These are phyloP conservation scores for Pomatorhinus ruficollis DNA, from an alignment of 2,113 vertebrate genomes.

Conservation along the genomic window DNA sequence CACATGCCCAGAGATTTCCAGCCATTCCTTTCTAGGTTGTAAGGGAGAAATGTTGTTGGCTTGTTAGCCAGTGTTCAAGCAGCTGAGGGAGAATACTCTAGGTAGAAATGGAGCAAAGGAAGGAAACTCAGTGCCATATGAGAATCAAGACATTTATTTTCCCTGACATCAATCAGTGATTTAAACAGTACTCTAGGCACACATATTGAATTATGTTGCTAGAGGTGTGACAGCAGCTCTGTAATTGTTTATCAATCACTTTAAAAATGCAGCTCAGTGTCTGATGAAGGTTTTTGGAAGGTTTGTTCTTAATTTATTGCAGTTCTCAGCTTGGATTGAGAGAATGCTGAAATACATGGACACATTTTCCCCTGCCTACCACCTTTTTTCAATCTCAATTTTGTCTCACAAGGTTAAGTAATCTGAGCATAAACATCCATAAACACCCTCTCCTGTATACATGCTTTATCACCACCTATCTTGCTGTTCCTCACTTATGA, in stretches of 20 bases:
- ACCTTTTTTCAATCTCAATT: background rate
- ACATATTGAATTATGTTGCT: conserved; percentile 3
- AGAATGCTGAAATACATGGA: background rate
- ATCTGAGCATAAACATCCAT: background rate
- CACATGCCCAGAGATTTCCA: background rate
- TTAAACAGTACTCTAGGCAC: background rate
- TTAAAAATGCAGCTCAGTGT: background rate
- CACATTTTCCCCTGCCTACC: background rate
- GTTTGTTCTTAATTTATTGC: conserved; percentile 30
- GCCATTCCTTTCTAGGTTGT: background rate
- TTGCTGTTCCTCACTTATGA: background rate
- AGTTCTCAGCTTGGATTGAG: background rate
- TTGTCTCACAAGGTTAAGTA: conserved; percentile 17
- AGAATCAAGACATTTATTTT: background rate
- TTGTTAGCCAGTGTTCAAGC: background rate
- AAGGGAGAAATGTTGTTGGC: background rate
- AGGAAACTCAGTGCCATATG: background rate
- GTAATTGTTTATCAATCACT: conserved; percentile 50
- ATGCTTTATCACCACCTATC: background rate
- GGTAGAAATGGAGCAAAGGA: background rate
- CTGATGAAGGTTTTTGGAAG: conserved; percentile 34
- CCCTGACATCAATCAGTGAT: background rate
- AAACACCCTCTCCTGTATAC: background rate
- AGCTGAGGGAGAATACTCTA: background rate
- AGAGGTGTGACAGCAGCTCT: background rate